Evolutionary conservation across 2,888 invertebrate species (phyloP), one percentile per base, ranked within the genome.

Genomic region (Caenorhabditis sp.): DNA sequence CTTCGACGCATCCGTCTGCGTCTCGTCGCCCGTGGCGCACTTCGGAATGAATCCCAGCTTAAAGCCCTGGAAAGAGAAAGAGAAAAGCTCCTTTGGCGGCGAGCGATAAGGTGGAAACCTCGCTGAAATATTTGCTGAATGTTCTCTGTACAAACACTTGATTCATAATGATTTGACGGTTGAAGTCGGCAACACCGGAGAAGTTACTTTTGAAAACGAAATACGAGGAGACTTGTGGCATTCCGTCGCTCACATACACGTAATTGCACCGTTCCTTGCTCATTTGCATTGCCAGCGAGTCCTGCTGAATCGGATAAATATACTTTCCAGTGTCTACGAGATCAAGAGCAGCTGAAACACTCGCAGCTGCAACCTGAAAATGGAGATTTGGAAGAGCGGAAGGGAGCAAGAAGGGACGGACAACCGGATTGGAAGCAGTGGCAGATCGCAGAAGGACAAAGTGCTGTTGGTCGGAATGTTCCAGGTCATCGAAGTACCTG

Each of bases 241-340:
- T 63, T 27, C 82, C 84, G 39, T 85, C 71, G 17, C 75, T 83
- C 9, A 85, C 80, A 50, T 83, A 85, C 11, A 85, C 81, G 20
- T 82, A 65, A 39, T 84, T 81, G 50, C 85, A 85, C 17, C 81
- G 52, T 35, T 81, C 58, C 48, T 72, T 78, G 20, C 72, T 72
- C 74, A 83, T 75, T 76, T 83, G 83, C 78, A 85, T 78, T 9
- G 83, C 83, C 17, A 82, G 27, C 1, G 78, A 76, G 53, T 85
- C 85, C 53, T 84, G 80, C 59, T 85, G 83, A 41, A 84, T 83
- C 11, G 85, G 85, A 24, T 77, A 85, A 24, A 85, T 81, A 53
- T 82, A 82, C 13, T 78, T 77, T 43, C 79, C 82, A 35, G 63
- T 63, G 27, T 86, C 85, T 0, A 87, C 84, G 27, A 84, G 66